phyloP scores from a whole-genome alignment of 2,797 vertebrate species.

The Eremophila alpestris region DNA sequence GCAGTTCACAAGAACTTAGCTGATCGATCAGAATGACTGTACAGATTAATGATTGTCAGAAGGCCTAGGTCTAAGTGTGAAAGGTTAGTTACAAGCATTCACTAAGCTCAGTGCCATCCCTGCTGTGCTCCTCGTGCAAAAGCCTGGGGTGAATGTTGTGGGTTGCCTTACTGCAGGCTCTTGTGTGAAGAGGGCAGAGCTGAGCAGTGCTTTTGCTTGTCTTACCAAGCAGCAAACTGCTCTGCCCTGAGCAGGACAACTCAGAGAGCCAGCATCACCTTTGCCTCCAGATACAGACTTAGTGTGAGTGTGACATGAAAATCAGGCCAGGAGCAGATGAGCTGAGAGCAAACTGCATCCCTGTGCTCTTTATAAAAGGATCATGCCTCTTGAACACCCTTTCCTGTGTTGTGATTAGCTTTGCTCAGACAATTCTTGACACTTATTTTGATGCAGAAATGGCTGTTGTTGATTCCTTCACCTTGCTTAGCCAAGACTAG shows the following conservation, averaged over 20 bases:
- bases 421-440: background rate
- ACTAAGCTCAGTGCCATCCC: background rate
- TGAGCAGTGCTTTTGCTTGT: background rate
- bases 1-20: background rate
- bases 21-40: background rate
- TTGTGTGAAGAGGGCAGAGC: background rate
- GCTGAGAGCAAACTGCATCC: background rate
- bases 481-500: background rate
- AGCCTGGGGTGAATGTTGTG: background rate
- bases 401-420: background rate
- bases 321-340: background rate
- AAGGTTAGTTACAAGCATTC: background rate
- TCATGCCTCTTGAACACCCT: background rate
- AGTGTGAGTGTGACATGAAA: accelerated
- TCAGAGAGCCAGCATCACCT: background rate
- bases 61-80: background rate
- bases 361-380: background rate
- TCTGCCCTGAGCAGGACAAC: background rate
- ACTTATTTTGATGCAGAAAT: background rate
- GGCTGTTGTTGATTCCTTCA: background rate
- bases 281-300: background rate
- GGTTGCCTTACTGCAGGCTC: background rate
- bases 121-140: background rate
- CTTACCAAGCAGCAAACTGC: background rate
- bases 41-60: slow-evolving; percentile 48